phyloP scores from a whole-genome alignment of 2,888 invertebrate species.

The Drosophila setosimentum region DNA sequence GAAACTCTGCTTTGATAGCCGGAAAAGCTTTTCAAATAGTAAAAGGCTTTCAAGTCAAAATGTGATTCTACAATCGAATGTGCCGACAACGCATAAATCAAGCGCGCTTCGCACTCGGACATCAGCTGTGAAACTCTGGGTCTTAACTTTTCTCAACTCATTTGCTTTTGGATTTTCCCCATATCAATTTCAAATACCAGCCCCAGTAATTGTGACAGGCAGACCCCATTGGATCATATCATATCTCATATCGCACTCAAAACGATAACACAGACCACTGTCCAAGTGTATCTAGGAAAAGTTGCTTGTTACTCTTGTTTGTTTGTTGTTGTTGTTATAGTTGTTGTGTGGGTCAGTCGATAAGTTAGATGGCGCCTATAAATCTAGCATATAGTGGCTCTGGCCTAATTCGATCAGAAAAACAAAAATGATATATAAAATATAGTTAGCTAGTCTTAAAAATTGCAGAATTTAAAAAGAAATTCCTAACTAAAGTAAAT shows the following conservation, averaged over 20 bases:
- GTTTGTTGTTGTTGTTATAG: conserved; percentile 24
- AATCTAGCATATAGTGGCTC: conserved; percentile 14
- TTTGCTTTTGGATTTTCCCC: conserved; percentile 3
- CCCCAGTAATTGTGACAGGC: conserved; percentile 41
- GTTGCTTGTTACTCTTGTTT: background rate
- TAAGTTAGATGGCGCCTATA: conserved; percentile 45
- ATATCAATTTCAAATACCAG: conserved; percentile 44
- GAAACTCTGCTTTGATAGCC: conserved; percentile 63
- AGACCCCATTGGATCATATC: conserved; percentile 44
- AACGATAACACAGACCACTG: conserved; percentile 23
- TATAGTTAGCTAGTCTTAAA: background rate
- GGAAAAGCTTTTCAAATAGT: conserved; percentile 61
- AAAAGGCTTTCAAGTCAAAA: conserved; percentile 64
- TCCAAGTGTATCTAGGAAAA: conserved; percentile 22
- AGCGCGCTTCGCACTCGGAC: conserved; percentile 29
- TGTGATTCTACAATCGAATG: conserved; percentile 49
- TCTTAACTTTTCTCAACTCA: conserved; percentile 42
- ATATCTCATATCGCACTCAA: conserved; percentile 45
- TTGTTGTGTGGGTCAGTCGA: conserved; percentile 35
- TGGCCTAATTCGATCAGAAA: conserved; percentile 19
- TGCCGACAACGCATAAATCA: conserved; percentile 66
- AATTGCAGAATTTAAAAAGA: background rate
- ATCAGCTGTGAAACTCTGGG: conserved; percentile 28
- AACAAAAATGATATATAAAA: no score
- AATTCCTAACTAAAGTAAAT: background rate